phyloP scores from a whole-genome alignment of 2,797 vertebrate species.

The Spheniscus humboldti region DNA sequence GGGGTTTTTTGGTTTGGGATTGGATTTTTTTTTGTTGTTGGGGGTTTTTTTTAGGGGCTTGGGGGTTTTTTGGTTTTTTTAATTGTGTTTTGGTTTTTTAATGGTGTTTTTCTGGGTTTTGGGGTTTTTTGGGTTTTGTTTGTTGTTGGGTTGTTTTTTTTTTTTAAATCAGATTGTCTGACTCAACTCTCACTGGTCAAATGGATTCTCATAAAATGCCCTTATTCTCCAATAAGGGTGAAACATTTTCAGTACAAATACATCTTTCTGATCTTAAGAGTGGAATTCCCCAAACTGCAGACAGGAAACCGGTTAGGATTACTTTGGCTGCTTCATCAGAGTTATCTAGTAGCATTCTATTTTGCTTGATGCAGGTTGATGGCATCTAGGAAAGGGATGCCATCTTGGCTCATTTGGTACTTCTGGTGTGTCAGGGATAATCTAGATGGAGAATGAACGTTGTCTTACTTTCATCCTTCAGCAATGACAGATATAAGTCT shows the following conservation, averaged over 20 bases:
- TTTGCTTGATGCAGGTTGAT: not conserved
- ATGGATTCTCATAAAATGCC: not conserved
- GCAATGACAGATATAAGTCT: not conserved
- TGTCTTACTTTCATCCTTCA: not conserved
- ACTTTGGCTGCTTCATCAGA: not conserved
- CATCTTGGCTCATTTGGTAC: not conserved
- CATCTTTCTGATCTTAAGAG: not conserved
- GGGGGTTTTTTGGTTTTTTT: not conserved
- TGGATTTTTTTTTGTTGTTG: not conserved
- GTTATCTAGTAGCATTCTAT: not conserved
- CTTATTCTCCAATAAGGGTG: not conserved
- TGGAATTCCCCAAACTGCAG: not conserved
- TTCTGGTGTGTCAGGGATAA: not conserved
- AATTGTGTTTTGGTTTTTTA: not conserved
- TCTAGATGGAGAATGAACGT: not conserved
- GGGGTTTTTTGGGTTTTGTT: not conserved
- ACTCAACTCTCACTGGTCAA: not conserved
- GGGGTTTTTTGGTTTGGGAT: accelerated
- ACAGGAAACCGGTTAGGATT: not conserved
- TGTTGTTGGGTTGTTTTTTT: accelerated
- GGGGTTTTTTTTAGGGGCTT: not conserved
- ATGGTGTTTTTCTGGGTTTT: not conserved
- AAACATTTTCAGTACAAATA: not conserved
- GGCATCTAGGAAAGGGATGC: not conserved
- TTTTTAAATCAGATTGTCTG: not conserved